Conservation (phyloP, 2,888 invertebrate species). For the Acleris holmiana region DNA sequence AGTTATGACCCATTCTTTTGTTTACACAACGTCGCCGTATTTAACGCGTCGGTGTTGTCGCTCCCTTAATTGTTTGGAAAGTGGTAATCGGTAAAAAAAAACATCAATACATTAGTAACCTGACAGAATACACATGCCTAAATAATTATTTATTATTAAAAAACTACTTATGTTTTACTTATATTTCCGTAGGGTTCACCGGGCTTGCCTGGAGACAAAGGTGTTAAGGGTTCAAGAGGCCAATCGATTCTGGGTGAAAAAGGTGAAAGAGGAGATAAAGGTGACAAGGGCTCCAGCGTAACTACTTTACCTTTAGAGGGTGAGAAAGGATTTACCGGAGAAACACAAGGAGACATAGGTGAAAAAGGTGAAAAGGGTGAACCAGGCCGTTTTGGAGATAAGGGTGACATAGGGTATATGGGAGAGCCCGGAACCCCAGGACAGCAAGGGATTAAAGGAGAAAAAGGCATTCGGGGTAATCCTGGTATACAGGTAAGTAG, state of each 20-base stretch:
- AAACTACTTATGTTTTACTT: slow-evolving; percentile 9
- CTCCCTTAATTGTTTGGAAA: too few species aligned
- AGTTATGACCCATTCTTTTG: too few species aligned
- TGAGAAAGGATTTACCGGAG: slow-evolving; percentile 71
- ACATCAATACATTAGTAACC: too few species aligned
- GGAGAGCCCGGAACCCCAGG: slow-evolving; percentile 90
- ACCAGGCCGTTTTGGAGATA: slow-evolving; percentile 85
- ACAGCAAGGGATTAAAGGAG: slow-evolving; percentile 89
- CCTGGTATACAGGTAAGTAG: slow-evolving; percentile 90
- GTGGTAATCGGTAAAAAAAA: too few species aligned
- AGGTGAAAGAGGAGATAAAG: slow-evolving; percentile 85
- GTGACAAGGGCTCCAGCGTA: slow-evolving; percentile 70
- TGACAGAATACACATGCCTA: too few species aligned
- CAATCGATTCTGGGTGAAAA: slow-evolving; percentile 80
- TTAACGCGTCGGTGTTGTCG: too few species aligned
- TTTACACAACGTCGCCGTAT: too few species aligned
- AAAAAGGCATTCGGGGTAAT: slow-evolving; percentile 93
- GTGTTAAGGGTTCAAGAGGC: slow-evolving; percentile 86
- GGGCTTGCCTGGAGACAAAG: slow-evolving; percentile 89
- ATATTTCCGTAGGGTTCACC: slow-evolving; percentile 84
- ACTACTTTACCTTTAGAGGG: too few species aligned
- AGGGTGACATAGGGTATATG: slow-evolving; percentile 88
- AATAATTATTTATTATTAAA: neutral
- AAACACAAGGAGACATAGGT: slow-evolving; percentile 80
- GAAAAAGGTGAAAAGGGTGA: slow-evolving; percentile 86